Base-by-base conservation (phyloP, 1,140 invertebrate genomes). In the Scaptomyza hsui region DNA sequence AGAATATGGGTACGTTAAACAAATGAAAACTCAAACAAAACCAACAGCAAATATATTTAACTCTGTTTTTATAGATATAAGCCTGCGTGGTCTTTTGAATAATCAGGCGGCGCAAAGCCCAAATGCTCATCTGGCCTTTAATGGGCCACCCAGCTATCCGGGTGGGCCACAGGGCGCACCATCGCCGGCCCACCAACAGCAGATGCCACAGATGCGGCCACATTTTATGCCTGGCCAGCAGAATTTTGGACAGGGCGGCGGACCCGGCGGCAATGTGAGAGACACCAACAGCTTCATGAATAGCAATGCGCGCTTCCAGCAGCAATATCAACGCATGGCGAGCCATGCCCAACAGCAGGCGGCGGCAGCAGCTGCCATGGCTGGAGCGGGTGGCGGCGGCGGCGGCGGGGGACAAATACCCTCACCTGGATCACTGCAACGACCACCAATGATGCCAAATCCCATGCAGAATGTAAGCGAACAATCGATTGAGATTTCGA, bases 101-200 rank as follows among this genome's bases (percentile, higher is more conserved):
- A 91, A 91, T 73, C 90, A 91, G 74, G 89, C 83, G n/a, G 90
- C 89, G 15, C 90, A 90, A 57, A 91, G 86, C 74, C 89, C 89
- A 18, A 90, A 90, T 64, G 82, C 89, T 41, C 89, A 90, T 59
- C 67, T 90, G 72, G 71, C 76, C 10, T 91, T 91, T 26, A 91
- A 91, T 69, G 89, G 89, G 0, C 89, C 89, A 18, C 89, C 90
- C 26, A 91, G 79, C 55, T 91, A 91, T 77, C 90, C 90, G 2
- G 88, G 90, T 16, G 90, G 90, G 37, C 88, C 90, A 47, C 90
- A 89, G 60, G 89, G 89, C 18, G 75, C 75, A 37, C 86, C 89
- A 6, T 88, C 89, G 24, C 89, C 89, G 29, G 81, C 81, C n/a
- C 89, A 90, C 45, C 90, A 90, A 32, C 86, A 91, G 75, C 73